Evolutionary conservation across 2,888 invertebrate species (phyloP).

Genomic region (Himalopsyche tibetana): DNA sequence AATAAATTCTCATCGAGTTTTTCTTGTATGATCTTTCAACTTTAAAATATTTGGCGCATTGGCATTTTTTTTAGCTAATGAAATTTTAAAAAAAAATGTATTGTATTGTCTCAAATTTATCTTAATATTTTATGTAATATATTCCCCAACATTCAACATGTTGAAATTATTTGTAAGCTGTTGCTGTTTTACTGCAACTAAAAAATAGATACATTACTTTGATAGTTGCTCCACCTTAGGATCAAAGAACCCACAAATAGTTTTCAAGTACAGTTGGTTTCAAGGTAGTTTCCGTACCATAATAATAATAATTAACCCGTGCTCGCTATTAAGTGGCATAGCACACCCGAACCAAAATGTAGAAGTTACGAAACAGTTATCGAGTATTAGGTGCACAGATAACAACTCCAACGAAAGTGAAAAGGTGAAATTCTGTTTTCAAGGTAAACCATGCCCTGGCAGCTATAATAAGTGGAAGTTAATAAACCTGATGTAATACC

Average conservation of each 20-base stretch:
- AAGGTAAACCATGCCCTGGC: constrained; percentile 47
- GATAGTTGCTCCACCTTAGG: no score
- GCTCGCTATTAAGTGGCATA: neutral
- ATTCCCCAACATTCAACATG: no score
- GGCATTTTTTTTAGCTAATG: no score
- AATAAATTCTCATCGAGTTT: no score
- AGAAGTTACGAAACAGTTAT: constrained; percentile 46
- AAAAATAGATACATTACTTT: no score
- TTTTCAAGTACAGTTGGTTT: constrained; percentile 27
- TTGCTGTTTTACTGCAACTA: no score
- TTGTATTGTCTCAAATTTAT: no score
- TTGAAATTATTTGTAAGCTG: no score
- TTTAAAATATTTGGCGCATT: no score
- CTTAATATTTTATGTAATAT: no score
- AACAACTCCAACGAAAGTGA: constrained; percentile 47
- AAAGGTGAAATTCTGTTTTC: constrained; percentile 52
- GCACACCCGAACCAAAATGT: neutral
- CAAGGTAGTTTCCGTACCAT: neutral
- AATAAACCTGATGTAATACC: constrained; percentile 31
- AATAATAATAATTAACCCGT: neutral
- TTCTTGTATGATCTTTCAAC: no score
- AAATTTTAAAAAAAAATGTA: no score
- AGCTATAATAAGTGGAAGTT: constrained; percentile 18
- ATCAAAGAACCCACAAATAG: constrained; percentile 31
- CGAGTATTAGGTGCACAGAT: neutral